A percentile compares a stretch with the other conserved stretches of the same genome.
Evolutionary conservation across 92 coral and sea anemone species (phyloP).

Genomic region (Virgularia gustaviana): DNA sequence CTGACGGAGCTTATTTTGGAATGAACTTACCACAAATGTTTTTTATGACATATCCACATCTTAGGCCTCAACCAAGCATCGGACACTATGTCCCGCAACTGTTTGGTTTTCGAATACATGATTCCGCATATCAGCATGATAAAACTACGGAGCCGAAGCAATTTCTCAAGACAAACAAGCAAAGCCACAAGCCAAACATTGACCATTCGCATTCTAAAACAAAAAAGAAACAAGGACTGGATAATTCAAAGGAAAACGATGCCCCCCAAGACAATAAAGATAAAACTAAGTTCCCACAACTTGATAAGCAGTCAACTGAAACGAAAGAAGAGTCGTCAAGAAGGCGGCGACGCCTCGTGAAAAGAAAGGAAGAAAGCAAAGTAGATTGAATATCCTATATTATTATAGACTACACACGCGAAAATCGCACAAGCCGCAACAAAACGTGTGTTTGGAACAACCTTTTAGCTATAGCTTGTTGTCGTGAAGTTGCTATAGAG

Average conservation of each 20-base stretch:
- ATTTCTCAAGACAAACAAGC: background rate
- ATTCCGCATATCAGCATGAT: conserved; percentile 37
- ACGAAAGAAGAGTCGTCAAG: background rate
- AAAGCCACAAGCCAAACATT: background rate
- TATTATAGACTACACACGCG: background rate
- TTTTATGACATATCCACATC: conserved; percentile 77
- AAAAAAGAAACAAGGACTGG: background rate
- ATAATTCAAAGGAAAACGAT: conserved; percentile 4
- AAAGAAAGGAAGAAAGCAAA: conserved; percentile 6
- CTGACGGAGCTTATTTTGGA: conserved; percentile 85
- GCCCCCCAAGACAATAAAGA: conserved; percentile 18
- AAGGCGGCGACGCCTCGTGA: conserved; percentile 11
- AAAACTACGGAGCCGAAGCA: background rate
- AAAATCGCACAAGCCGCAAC: background rate
- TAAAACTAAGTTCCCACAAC: conserved; percentile 3
- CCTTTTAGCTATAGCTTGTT: too few relatives aligned
- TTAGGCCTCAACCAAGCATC: conserved; percentile 56
- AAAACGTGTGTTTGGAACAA: background rate
- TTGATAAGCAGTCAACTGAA: background rate
- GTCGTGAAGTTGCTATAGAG: too few relatives aligned
- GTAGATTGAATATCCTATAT: background rate
- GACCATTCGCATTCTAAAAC: conserved; percentile 11
- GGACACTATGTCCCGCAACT: conserved; percentile 67
- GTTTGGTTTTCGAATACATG: conserved; percentile 76
- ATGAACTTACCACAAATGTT: conserved; percentile 79